A percentile compares a stretch with the other conserved stretches of the same genome.
Evolutionary conservation across 2,797 vertebrate genomes (phyloP).

Genomic region (Adelosebastes latens): DNA sequence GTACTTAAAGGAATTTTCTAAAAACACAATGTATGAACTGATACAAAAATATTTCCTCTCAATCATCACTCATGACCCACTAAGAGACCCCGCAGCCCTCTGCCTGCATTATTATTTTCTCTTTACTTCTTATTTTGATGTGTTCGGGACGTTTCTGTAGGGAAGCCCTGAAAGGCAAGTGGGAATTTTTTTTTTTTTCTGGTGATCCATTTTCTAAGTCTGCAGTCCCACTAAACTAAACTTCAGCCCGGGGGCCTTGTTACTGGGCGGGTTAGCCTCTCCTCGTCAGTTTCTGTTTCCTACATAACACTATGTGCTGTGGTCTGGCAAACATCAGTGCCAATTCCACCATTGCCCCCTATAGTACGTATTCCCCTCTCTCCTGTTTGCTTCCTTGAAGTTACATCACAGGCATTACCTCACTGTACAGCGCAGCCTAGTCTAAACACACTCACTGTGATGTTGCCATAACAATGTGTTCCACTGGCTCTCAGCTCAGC

Average conservation of each 20-base stretch:
- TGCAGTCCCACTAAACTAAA: conserved; percentile 1
- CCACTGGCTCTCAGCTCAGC: conserved; percentile 39
- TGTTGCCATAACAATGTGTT: conserved; percentile 83
- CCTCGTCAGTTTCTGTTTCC: conserved; percentile 44
- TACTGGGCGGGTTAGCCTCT: conserved; percentile 20
- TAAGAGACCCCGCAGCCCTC: too few relatives aligned
- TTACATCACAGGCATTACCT: conserved; percentile 83
- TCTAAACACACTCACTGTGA: conserved; percentile 77
- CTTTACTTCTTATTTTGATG: too few relatives aligned
- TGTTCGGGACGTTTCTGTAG: too few relatives aligned
- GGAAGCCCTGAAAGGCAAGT: too few relatives aligned
- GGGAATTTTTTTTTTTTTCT: not conserved
- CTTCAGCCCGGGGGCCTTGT: conserved; percentile 1
- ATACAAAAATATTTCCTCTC: too few relatives aligned
- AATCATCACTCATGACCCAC: too few relatives aligned
- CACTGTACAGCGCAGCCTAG: conserved; percentile 61
- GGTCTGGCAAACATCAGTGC: conserved; percentile 68
- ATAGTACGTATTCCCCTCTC: conserved; percentile 37
- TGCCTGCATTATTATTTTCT: too few relatives aligned
- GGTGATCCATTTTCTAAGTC: too few relatives aligned
- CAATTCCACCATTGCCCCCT: conserved; percentile 44
- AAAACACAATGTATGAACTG: too few relatives aligned
- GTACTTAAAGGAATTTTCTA: too few relatives aligned
- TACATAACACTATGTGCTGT: conserved; percentile 33
- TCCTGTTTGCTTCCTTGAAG: conserved; percentile 57